Conservation (phyloP, 2,113 vertebrate species). For the Mola mola region DNA sequence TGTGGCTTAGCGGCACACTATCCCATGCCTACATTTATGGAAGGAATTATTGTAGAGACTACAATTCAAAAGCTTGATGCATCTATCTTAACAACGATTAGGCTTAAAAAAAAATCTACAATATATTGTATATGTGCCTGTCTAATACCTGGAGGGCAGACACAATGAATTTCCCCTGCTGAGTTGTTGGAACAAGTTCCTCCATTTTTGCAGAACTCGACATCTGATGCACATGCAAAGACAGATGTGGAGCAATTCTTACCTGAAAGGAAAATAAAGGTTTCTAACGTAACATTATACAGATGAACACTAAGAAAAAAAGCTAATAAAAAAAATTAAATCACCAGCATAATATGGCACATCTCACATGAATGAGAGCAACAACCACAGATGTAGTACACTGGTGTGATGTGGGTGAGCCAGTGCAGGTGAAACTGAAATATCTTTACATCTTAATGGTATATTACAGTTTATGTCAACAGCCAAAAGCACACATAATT, state of each 20-base stretch:
- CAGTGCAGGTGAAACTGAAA: slow-evolving; percentile 12
- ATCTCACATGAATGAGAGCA: slow-evolving; percentile 16
- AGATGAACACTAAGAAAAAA: slow-evolving; percentile 6
- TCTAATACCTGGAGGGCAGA: slow-evolving; percentile 77
- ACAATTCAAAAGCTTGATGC: no score
- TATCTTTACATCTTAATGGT: background rate
- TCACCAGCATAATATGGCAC: slow-evolving; percentile 6
- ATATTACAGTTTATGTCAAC: slow-evolving; percentile 13
- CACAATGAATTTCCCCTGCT: slow-evolving; percentile 67
- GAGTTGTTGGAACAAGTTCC: slow-evolving; percentile 69
- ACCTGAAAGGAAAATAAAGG: slow-evolving; percentile 74
- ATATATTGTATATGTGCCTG: background rate
- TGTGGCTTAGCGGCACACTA: no score
- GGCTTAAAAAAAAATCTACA: slow-evolving; percentile 5
- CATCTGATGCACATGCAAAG: slow-evolving; percentile 73
- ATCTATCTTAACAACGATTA: slow-evolving; percentile 4
- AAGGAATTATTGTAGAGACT: no score
- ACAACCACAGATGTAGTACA: no score
- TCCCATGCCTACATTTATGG: no score
- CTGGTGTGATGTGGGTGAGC: slow-evolving; percentile 7
- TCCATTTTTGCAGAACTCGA: slow-evolving; percentile 79
- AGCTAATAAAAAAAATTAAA: no score
- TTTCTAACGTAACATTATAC: slow-evolving; percentile 7
- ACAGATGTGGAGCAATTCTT: slow-evolving; percentile 82
- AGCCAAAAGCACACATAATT: slow-evolving; percentile 3